A percentile compares a stretch with the other conserved stretches of the same genome.
These are phyloP conservation scores for Upupa epops DNA, from an alignment of 2,113 vertebrate species.

Conservation along the genomic window DNA sequence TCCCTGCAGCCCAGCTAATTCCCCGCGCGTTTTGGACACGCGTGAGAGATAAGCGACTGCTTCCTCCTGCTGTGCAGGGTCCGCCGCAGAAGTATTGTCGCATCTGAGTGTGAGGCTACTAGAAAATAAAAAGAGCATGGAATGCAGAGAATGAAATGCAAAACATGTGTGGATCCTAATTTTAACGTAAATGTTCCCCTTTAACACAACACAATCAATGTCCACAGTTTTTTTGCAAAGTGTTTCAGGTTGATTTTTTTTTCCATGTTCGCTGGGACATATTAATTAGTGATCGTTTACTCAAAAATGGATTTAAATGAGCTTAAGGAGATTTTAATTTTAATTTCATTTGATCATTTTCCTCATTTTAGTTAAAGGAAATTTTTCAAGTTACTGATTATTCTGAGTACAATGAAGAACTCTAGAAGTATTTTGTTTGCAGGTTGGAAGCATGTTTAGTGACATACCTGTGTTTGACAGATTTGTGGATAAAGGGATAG, in stretches of 20 bases:
- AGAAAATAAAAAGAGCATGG: neutral
- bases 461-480: neutral
- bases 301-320: neutral
- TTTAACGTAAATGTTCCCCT: too few species aligned
- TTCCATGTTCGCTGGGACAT: fast-evolving
- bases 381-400: neutral
- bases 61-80: fast-evolving
- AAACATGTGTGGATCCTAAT: neutral
- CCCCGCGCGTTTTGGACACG: neutral
- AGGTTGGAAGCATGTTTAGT: fast-evolving
- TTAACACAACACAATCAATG: neutral
- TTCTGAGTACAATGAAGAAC: neutral
- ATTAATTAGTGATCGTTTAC: neutral
- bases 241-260: neutral
- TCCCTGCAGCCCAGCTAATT: too few species aligned
- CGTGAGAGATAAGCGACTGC: neutral
- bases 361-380: neutral
- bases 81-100: neutral
- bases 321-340: neutral
- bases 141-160: fast-evolving
- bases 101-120: neutral
- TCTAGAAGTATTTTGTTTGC: neutral
- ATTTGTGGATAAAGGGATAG: neutral
- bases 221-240: fast-evolving
- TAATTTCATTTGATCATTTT: neutral